phyloP scores from a whole-genome alignment of 2,888 invertebrate genomes.

The Catotricha subobsoleta region DNA sequence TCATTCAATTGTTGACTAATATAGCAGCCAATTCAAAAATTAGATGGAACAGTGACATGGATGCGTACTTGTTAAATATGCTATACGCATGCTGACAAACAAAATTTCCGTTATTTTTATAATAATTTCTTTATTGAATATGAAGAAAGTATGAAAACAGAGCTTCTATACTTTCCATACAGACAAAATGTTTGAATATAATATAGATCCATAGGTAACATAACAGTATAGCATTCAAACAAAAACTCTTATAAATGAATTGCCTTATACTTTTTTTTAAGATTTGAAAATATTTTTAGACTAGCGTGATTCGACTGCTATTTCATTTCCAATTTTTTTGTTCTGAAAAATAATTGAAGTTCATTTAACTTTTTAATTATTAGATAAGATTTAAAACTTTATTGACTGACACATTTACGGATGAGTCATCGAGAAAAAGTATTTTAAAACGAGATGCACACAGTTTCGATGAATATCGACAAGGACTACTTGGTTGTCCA shows the following conservation, averaged over 20 bases:
- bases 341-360: constrained; percentile 38
- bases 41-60: no score
- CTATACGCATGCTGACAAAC: no score
- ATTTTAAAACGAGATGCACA: constrained; percentile 69
- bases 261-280: not conserved
- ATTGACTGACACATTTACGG: constrained; percentile 37
- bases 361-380: not conserved
- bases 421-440: constrained; percentile 46
- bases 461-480: constrained; percentile 53
- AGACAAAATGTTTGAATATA: no score
- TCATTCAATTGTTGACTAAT: no score
- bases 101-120: no score
- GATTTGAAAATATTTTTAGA: not conserved
- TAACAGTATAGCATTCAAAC: no score
- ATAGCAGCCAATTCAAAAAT: no score
- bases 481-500: constrained; percentile 35
- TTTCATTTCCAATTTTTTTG: not conserved
- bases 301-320: not conserved
- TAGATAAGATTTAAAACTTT: constrained; percentile 1
- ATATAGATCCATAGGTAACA: no score
- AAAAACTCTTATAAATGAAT: not conserved
- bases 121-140: no score
- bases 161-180: no score
- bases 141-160: no score
- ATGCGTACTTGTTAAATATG: no score